Evolutionary conservation across 2,888 invertebrate genomes (phyloP), one percentile per base, ranked within the genome.

Genomic region (Dromius quadrimaculatus): DNA sequence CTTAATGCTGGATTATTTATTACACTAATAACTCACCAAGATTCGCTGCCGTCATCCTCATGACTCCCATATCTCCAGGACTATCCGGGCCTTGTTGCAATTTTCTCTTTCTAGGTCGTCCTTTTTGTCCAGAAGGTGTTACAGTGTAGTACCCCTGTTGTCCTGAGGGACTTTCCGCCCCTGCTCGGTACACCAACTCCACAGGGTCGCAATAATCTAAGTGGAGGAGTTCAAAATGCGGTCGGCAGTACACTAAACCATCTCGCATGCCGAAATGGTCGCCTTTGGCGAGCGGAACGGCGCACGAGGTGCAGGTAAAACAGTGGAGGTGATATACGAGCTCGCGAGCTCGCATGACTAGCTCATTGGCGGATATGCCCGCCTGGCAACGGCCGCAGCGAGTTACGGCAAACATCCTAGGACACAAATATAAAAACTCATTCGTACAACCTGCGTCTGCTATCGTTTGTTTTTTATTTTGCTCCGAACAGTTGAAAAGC

Each of bases 181-280:
- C 84, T 70, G 89, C 71, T 86, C 88, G 76, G 73, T 79, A 82
- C 74, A 89, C 86, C 75, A 88, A 86, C 73, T 88, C 89, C 74
- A 84, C 81, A 1, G 88, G 87, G 74, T 88, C 88, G 75, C 88
- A 83, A 76, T 87, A 89, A 71, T 88, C 82, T 75, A 90, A 83
- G 8, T 54, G 50, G 1, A 54, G 32, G 75, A 89, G 82, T 81
- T 91, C 90, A 82, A 89, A 91, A 82, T 91, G 91, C 23, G 88
- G 87, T 79, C 90, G 85, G 84, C 91, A 91, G 81, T 90, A 91
- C 72, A 95, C 89, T 72, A 92, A 86, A 61, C 92, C 91, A 74
- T 92, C 92, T 73, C 92, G 87, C 88, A 96, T 92, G 23, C 95
- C 95, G 81, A 95, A 97, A 76, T 93, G 92, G 79, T 97, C 96